phyloP scores from a whole-genome alignment of 1,140 invertebrate genomes.

The Spodoptera frugiperda region DNA sequence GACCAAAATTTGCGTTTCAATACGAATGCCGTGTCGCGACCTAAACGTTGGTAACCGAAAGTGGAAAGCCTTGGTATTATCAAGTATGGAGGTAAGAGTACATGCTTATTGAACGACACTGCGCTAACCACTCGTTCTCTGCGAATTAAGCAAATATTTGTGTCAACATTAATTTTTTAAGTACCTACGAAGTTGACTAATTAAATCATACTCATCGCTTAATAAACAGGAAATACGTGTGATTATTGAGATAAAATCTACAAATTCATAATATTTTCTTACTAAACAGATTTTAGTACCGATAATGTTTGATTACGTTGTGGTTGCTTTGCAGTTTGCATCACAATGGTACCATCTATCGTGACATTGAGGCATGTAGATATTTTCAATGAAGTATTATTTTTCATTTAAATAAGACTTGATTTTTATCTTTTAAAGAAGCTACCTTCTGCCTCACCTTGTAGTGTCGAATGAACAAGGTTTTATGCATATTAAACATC shows the following conservation, averaged over 20 bases:
- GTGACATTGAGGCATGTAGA: constrained; percentile 18
- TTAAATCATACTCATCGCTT: not conserved
- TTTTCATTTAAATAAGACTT: constrained; percentile 20
- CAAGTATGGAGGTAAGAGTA: constrained; percentile 65
- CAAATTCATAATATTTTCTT: not conserved
- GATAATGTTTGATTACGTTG: not conserved
- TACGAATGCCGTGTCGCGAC: constrained; percentile 52
- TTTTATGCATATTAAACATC: constrained; percentile 40
- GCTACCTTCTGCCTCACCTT: constrained; percentile 35
- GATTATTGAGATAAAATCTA: not conserved
- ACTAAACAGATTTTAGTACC: not conserved
- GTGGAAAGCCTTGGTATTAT: constrained; percentile 84
- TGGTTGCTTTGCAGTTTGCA: not conserved
- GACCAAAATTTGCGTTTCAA: constrained; percentile 58
- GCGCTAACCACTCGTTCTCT: constrained; percentile 60
- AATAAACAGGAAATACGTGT: constrained; percentile 27
- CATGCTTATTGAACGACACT: constrained; percentile 70
- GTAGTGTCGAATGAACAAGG: constrained; percentile 34
- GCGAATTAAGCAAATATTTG: constrained; percentile 71
- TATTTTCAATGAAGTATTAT: constrained; percentile 5
- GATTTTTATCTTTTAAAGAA: constrained; percentile 34
- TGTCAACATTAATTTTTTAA: constrained; percentile 24
- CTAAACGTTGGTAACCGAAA: constrained; percentile 71
- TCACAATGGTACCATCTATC: not conserved
- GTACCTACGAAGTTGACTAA: not conserved